phyloP scores from a whole-genome alignment of 2,888 invertebrate genomes.

The Caenorhabditis plicata region DNA sequence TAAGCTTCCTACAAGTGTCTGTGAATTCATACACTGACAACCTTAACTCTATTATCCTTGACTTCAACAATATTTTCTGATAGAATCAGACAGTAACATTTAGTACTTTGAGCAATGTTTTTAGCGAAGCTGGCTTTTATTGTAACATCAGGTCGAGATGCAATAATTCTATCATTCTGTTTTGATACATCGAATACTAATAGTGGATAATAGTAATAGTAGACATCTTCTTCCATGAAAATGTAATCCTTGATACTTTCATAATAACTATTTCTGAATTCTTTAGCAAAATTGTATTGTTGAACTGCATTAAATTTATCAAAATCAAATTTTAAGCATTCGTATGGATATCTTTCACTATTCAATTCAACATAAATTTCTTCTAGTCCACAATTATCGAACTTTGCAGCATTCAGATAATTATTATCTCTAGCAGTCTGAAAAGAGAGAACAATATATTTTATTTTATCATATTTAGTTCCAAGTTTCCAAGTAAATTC shows the following conservation, averaged over 20 bases:
- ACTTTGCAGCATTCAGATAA: conserved; percentile 44
- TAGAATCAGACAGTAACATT: conserved; percentile 37
- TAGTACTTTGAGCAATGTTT: conserved; percentile 36
- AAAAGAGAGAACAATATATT: conserved; percentile 42
- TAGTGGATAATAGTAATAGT: conserved; percentile 43
- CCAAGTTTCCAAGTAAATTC: conserved; percentile 53
- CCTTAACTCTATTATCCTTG: conserved; percentile 36
- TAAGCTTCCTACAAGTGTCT: no score
- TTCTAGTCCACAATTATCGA: conserved; percentile 49
- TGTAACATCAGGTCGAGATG: conserved; percentile 45
- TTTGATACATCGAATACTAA: conserved; percentile 46
- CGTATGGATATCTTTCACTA: conserved; percentile 47
- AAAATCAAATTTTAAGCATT: conserved; percentile 49
- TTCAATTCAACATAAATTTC: conserved; percentile 49
- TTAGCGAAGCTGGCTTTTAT: conserved; percentile 41
- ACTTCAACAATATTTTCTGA: conserved; percentile 38
- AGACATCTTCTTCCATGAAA: conserved; percentile 46
- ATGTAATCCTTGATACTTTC: conserved; percentile 37
- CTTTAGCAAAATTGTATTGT: conserved; percentile 52
- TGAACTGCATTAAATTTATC: conserved; percentile 46
- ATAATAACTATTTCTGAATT: conserved; percentile 46
- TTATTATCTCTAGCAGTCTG: conserved; percentile 45
- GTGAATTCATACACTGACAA: conserved; percentile 23
- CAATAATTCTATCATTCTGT: conserved; percentile 48
- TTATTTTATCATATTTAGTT: conserved; percentile 52